Evolutionary conservation across 2,113 vertebrate genomes (phyloP).

Genomic region (Hippocampus comes): DNA sequence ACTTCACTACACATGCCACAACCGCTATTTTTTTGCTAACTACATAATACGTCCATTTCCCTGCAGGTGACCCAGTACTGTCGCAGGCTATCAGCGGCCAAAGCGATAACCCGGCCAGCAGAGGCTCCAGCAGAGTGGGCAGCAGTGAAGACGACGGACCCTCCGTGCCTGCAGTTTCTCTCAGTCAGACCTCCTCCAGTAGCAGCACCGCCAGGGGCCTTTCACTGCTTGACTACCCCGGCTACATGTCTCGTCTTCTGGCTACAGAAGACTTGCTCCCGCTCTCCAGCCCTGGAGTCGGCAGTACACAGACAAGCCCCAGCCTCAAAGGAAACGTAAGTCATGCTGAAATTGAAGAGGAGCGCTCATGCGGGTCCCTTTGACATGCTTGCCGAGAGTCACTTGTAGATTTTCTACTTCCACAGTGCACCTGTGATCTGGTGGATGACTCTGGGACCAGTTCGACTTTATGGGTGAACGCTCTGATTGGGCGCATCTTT

Average conservation of each 20-base stretch:
- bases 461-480: slow-evolving; percentile 76
- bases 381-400: neutral
- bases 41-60: slow-evolving; percentile 8
- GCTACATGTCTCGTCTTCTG: slow-evolving; percentile 78
- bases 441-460: slow-evolving; percentile 17
- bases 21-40: neutral
- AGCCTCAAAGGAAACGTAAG: slow-evolving; percentile 53
- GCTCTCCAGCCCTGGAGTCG: slow-evolving; percentile 57
- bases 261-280: slow-evolving; percentile 48
- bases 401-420: neutral
- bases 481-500: slow-evolving; percentile 81
- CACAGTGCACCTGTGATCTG: slow-evolving; percentile 64
- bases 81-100: slow-evolving; percentile 12
- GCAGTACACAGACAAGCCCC: slow-evolving; percentile 67
- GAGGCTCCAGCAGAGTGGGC: slow-evolving; percentile 59
- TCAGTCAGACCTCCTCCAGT: slow-evolving; percentile 37
- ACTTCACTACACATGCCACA: neutral
- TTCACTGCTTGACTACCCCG: slow-evolving; percentile 73
- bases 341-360: neutral
- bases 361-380: neutral
- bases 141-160: slow-evolving; percentile 72
- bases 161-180: slow-evolving; percentile 21
- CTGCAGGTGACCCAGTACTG: slow-evolving; percentile 37
- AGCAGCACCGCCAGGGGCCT: slow-evolving; percentile 53
- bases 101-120: slow-evolving; percentile 27